phyloP scores from a whole-genome alignment of 2,797 vertebrate genomes.

The Acanthurus tractus region DNA sequence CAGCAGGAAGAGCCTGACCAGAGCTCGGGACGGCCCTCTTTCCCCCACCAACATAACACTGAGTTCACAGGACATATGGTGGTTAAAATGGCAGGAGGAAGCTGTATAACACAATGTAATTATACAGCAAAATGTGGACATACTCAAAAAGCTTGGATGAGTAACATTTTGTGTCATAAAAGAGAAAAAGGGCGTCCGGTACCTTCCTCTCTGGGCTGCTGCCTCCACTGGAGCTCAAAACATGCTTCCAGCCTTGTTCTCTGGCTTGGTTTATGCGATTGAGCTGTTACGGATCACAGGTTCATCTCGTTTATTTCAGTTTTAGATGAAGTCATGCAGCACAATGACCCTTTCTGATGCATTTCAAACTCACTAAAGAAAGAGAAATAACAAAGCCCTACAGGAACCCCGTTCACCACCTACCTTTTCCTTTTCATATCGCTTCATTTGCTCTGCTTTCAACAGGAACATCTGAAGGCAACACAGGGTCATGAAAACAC shows the following conservation, averaged over 20 bases:
- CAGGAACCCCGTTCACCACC: not conserved
- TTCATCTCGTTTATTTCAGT: too few species aligned
- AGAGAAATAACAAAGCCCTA: not conserved
- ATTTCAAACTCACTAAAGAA: not conserved
- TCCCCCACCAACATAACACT: constrained; percentile 86
- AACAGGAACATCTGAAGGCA: constrained; percentile 88
- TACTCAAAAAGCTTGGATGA: not conserved
- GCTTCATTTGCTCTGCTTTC: constrained; percentile 92
- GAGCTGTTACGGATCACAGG: constrained; percentile 80
- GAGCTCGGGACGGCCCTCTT: constrained; percentile 76
- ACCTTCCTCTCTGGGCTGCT: constrained; percentile 89
- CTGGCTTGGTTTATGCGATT: constrained; percentile 95
- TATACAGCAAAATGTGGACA: not conserved
- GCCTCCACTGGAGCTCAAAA: constrained; percentile 91
- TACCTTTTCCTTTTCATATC: constrained; percentile 95
- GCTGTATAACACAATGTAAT: not conserved
- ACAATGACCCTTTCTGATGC: not conserved
- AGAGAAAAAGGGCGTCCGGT: not conserved
- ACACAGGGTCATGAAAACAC: constrained; percentile 12
- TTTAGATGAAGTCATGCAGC: not conserved
- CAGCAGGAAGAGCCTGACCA: constrained; percentile 41
- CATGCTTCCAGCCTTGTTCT: constrained; percentile 97
- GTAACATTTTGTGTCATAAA: not conserved
- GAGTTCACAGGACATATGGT: constrained; percentile 28
- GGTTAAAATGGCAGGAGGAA: not conserved